Base-by-base conservation (phyloP, 1,140 invertebrate genomes). In the Temnothorax longispinosus region DNA sequence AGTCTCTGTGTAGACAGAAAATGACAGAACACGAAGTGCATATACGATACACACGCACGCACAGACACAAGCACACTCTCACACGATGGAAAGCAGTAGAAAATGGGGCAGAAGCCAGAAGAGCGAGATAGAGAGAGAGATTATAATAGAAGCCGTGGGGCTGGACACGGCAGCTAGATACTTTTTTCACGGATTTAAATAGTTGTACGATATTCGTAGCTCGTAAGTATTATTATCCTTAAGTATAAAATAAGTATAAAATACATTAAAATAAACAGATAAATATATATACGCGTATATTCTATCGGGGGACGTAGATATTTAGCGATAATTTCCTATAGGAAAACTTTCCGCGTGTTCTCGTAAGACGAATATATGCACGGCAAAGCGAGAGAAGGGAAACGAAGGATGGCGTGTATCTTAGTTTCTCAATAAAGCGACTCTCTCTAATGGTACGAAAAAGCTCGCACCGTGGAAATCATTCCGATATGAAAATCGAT, bases 161-260 rank as follows among this genome's bases (percentile, higher is more conserved):
- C 27, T 47, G n/a, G 58, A 32, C 35, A 54, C 35, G 62, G 54
- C 41, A 32, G 15, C 50, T 76, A 88, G 62, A 76, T 88, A 89
- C 81, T 91, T 91, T 75, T 91, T 91, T 91, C 90, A 90, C 90
- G 72, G 77, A 90, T 91, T 89, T 90, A 89, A 87, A 85, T 89
- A 90, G 77, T 50, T 67, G 71, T 72, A 75, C 10, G 78, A 65
- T 87, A 86, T 41, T 76, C 71, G 56, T 81, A 87, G 54, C n/a
- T 62, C n/a, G 47, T 80, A 69, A 80, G 35, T 35, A 60, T 41
- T 69, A 67, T 15, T 35, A 82, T 71, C n/a, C 11, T 81, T 81
- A 78, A 58, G 69, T 58, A 69, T 50, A 50, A 13, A 27, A 27
- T 27, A 27, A 27, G 27, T 27, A 15, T 60, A 78, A 62, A 47